Percentiles rank a stretch among this genome's conserved stretches.
phyloP scores from a whole-genome alignment of 2,888 invertebrate species.

The Cenopis cana region DNA sequence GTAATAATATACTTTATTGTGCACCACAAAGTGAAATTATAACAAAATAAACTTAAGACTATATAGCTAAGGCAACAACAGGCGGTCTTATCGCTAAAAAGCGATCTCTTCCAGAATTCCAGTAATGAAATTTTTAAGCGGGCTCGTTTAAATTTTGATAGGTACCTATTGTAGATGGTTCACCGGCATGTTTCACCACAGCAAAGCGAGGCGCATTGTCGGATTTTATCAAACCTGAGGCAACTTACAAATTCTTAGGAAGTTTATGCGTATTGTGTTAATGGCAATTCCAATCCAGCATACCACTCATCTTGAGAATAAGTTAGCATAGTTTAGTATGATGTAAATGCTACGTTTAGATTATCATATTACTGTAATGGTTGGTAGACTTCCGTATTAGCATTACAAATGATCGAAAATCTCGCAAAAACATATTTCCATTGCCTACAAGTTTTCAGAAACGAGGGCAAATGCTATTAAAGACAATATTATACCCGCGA shows the following conservation, averaged over 20 bases:
- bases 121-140: no score
- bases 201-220: neutral
- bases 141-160: no score
- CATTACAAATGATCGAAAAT: neutral
- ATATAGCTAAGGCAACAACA: no score
- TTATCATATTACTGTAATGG: neutral
- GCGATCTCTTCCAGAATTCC: no score
- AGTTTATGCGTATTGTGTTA: conserved; percentile 4
- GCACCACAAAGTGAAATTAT: no score
- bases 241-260: conserved; percentile 8
- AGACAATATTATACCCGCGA: conserved; percentile 33
- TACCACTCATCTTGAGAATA: neutral
- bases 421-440: conserved; percentile 15
- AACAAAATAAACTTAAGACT: no score
- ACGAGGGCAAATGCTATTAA: conserved; percentile 31
- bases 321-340: neutral
- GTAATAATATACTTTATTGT: no score
- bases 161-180: neutral
- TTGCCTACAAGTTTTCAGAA: conserved; percentile 11
- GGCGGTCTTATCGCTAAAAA: no score
- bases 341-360: neutral
- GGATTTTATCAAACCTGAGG: neutral
- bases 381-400: neutral
- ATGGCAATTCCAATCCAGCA: conserved; percentile 13
- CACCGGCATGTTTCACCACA: neutral